These are phyloP conservation scores for Pseudocheirus occidentalis DNA, from an alignment of 2,797 vertebrate genomes.

Conservation along the genomic window DNA sequence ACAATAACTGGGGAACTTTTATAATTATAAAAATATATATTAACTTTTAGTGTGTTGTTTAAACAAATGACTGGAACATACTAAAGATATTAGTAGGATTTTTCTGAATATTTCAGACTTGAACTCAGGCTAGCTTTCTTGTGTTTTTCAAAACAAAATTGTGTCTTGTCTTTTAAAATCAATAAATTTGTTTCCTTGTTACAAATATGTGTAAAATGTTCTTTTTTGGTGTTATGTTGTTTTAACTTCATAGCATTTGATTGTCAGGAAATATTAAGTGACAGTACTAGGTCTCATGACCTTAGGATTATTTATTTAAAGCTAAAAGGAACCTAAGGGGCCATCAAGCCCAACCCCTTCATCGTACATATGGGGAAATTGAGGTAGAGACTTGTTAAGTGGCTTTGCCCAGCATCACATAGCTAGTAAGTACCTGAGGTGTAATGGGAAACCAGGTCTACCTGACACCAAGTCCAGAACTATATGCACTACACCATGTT, in stretches of 20 bases:
- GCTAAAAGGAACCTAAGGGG: neutral
- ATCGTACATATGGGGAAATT: neutral
- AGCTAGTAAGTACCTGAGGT: neutral
- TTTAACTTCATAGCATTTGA: constrained; percentile 28
- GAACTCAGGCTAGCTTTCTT: constrained; percentile 99
- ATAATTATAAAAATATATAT: constrained; percentile 99
- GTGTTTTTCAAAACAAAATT: constrained; percentile 99
- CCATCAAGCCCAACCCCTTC: neutral
- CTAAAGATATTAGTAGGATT: constrained; percentile 99
- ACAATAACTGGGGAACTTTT: constrained; percentile 98
- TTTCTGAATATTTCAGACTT: constrained; percentile 99
- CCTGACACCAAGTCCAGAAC: neutral
- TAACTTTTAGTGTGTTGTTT: constrained; percentile 99
- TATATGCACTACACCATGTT: neutral
- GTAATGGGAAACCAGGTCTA: neutral
- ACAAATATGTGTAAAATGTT: constrained; percentile 84
- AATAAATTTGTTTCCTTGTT: constrained; percentile 99
- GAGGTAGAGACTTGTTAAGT: neutral
- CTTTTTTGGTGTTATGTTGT: constrained; percentile 54
- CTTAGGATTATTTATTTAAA: neutral
- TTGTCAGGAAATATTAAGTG: constrained; percentile 2
- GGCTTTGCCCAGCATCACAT: neutral
- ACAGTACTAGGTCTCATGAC: neutral
- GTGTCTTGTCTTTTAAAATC: constrained; percentile 99
- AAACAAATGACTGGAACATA: constrained; percentile 98